Conservation (phyloP, 2,113 vertebrate species). For the Mustela lutreola region DNA sequence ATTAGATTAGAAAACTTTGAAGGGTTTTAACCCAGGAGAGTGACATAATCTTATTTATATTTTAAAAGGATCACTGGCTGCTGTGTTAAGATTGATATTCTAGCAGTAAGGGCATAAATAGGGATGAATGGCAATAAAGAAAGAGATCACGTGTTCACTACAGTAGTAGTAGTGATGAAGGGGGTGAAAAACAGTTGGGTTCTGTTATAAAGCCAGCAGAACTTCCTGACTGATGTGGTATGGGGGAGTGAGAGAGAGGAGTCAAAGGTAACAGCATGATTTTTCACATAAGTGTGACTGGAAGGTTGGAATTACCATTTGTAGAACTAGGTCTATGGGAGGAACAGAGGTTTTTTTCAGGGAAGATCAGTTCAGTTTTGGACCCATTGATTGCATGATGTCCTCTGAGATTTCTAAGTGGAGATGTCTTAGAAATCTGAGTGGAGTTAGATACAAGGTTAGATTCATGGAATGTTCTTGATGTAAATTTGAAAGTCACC, state of each 20-base stretch:
- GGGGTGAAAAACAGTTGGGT: background rate
- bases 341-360: background rate
- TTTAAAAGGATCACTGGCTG: background rate
- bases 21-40: background rate
- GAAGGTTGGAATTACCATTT: background rate
- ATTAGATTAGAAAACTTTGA: background rate
- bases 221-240: background rate
- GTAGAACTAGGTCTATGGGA: background rate
- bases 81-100: background rate
- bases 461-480: background rate
- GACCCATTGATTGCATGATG: background rate
- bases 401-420: background rate
- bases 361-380: background rate
- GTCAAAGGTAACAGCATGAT: background rate
- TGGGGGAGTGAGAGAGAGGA: background rate
- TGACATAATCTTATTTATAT: background rate
- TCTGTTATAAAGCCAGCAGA: slow-evolving; percentile 2
- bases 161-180: background rate
- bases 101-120: background rate
- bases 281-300: background rate
- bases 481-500: background rate
- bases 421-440: background rate
- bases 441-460: background rate
- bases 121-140: background rate
- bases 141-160: background rate